Percentiles rank a stretch among this genome's conserved stretches.
Conservation (phyloP, 2,113 vertebrate species). For the Bostrychus sinensis region DNA sequence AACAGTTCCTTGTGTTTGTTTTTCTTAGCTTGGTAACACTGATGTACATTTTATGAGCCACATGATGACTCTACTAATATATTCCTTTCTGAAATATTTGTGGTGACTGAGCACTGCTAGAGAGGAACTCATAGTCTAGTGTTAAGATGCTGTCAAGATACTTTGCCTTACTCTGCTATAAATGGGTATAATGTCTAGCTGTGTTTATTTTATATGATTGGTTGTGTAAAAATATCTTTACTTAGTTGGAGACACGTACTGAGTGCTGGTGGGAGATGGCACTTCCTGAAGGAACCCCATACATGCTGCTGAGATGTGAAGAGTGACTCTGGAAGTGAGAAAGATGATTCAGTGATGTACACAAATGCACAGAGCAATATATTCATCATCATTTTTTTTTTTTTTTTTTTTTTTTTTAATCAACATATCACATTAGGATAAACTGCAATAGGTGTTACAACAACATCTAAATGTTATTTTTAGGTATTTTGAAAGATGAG, state of each 20-base stretch:
- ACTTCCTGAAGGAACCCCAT: constrained; percentile 81
- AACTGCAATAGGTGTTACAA: no score
- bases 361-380: constrained; percentile 1
- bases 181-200: no score
- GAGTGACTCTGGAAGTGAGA: constrained; percentile 85
- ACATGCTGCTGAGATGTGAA: constrained; percentile 88
- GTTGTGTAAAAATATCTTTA: background rate
- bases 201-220: constrained; percentile 18
- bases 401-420: no score
- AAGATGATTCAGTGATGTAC: constrained; percentile 47
- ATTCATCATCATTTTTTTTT: background rate
- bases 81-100: constrained; percentile 61
- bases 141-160: constrained; percentile 13
- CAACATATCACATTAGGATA: no score
- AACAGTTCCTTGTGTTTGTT: constrained; percentile 48
- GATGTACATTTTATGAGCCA: constrained; percentile 19
- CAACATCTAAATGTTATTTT: no score
- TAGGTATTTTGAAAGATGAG: no score
- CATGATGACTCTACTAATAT: constrained; percentile 18
- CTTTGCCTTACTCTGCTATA: background rate
- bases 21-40: constrained; percentile 55
- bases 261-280: constrained; percentile 86
- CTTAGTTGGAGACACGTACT: constrained; percentile 73
- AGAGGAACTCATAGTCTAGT: constrained; percentile 24
- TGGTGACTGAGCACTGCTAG: constrained; percentile 45